These are phyloP conservation scores for Dinomys branickii DNA, from an alignment of 2,113 vertebrate genomes.

Conservation along the genomic window DNA sequence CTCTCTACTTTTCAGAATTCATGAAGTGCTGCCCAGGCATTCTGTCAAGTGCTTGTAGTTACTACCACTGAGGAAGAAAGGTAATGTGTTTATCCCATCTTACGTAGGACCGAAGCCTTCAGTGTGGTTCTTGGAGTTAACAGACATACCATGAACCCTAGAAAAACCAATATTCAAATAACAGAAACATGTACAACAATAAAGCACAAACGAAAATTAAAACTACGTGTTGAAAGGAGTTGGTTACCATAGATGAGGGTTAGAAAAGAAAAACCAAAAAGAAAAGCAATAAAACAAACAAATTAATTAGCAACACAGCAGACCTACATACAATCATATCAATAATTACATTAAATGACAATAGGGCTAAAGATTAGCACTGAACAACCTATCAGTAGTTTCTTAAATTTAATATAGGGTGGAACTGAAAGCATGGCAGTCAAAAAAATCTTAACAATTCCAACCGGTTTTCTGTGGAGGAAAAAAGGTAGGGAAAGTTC, in stretches of 20 bases:
- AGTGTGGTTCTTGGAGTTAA: not conserved
- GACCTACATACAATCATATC: not conserved
- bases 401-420: slow-evolving; percentile 33
- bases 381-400: not conserved
- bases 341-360: slow-evolving; percentile 2
- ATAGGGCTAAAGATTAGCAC: not conserved
- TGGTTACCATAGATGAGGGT: not conserved
- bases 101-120: not conserved
- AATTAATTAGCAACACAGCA: not conserved
- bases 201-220: not conserved
- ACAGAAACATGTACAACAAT: not conserved
- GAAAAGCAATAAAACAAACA: not conserved
- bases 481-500: not conserved
- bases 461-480: not conserved
- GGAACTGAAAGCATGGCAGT: not conserved
- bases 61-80: not conserved
- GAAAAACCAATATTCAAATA: not conserved
- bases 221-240: not conserved
- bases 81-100: not conserved
- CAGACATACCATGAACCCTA: not conserved
- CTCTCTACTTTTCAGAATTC: not conserved
- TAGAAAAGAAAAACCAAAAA: not conserved
- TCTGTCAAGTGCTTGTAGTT: not conserved
- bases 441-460: not conserved
- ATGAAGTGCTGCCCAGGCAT: not conserved